Evolutionary conservation across 1,140 invertebrate species (phyloP).

Genomic region (Solen grandis): DNA sequence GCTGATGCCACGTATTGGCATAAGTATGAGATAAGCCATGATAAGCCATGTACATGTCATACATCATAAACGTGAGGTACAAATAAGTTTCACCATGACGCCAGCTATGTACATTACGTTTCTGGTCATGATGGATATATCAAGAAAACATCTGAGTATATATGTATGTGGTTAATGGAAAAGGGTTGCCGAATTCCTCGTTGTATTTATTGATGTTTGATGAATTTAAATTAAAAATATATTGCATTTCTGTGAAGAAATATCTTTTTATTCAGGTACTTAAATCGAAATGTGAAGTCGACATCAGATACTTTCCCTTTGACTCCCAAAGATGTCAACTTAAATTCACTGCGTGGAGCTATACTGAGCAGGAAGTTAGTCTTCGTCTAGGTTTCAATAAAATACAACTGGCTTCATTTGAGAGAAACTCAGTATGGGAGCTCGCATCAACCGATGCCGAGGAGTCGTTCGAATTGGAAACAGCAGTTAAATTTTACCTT

Average conservation of each 20-base stretch:
- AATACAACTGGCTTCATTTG: constrained; percentile 34
- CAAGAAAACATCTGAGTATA: too few species aligned
- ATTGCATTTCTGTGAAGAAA: background rate
- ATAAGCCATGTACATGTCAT: too few species aligned
- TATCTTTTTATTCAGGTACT: constrained; percentile 90
- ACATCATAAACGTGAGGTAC: too few species aligned
- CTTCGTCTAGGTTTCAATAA: constrained; percentile 17
- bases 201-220: background rate
- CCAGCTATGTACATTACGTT: too few species aligned
- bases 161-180: constrained; percentile 7
- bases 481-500: constrained; percentile 84
- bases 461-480: constrained; percentile 68
- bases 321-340: constrained; percentile 95
- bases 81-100: too few species aligned
- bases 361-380: constrained; percentile 76
- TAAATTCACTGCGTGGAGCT: constrained; percentile 92
- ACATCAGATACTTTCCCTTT: constrained; percentile 95
- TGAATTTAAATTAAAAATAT: background rate
- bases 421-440: constrained; percentile 39
- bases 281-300: constrained; percentile 98
- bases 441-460: constrained; percentile 18
- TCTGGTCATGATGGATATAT: too few species aligned
- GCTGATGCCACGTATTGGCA: too few species aligned
- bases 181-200: background rate
- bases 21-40: too few species aligned